Base-by-base conservation (phyloP, 35 echinoderm and acorn worm genomes). In the Ophiothrix spiculata region DNA sequence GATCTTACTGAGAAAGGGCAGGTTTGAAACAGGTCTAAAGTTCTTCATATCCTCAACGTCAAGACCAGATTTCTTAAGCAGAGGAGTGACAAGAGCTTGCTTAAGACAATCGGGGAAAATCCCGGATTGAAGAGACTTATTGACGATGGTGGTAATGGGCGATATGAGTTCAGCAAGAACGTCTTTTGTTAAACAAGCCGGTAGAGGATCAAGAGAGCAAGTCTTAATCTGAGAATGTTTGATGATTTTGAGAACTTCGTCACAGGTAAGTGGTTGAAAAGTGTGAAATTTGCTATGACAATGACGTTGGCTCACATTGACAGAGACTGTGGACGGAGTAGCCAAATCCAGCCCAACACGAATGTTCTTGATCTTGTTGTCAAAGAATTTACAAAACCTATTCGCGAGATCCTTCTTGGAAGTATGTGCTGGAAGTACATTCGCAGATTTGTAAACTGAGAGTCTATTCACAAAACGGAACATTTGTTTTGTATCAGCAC, bases 191-290 rank as follows among this genome's bases (percentile, higher is more conserved):
- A 92, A 33, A 39, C 32, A 63, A 32, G 85, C 79, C 12, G 85
- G 91, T 39, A 92, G 49, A 23, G 91, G 85, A 77, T 92, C 91
- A 29, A n/a, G 56, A 31, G 36, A 34, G 64, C 80, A 92, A 17
- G 85, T 88, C 38, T 75, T 92, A 31, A 60, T 82, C 25, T 79
- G 64, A 29, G 85, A 78, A 15, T 39, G 13, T 32, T 78, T 78
- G 0, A 92, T 40, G 74, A 92, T 77, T 31, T 81, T 39, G 13
- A 16, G 31, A 69, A n/a, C 60, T 69, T 69, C 10, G 16, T 69
- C 60, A 69, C 34, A 78, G 13, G 2, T 16, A 37, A 69, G 60
- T 28, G 60, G 60, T 69, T 69, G 60, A 25, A 69, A 69, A 69
- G 17, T 25, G 60, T 28, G 17, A 6, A 69, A 69, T 4, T 69